Base-by-base conservation (phyloP, 1,140 invertebrate species). In the Arion vulgaris region DNA sequence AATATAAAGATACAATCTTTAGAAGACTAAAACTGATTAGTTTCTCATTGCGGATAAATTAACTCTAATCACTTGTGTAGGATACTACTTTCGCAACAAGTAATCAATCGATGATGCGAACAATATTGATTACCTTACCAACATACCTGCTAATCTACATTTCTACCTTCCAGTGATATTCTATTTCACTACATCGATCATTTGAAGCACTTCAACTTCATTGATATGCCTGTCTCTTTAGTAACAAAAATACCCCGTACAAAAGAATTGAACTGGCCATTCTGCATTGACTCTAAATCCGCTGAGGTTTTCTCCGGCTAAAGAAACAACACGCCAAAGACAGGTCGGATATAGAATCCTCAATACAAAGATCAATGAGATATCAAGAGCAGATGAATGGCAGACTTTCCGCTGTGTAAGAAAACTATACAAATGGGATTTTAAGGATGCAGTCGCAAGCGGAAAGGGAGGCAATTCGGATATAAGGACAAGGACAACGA, bases 401-500 rank as follows among this genome's bases (percentile, higher is more conserved):
- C 39, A 32, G 73, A 75, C 38, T 75, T 75, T 34, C 28, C 13
- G 28, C 41, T 28, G 9, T 75, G 73, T 51, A 75, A 51, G 73
- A 75, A 75, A 51, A 41, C 71, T 39, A 17, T 23, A 26, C 39
- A 75, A 75, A 75, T 51, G 45, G 41, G 73, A 75, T 75, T 32
- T 75, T 39, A 75, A 75, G 45, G 73, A 45, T 75, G 28, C 45
- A 9, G 45, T 34, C 17, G 36, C 45, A 51, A 34, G 11, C 39
- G 45, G 45, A 75, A 66, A 49, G 19, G 76, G 57, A 53, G 62
- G 66, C 53, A 68, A 78, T 49, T 66, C n/a, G 76, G 76, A 53
- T 38, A 34, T 41, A 45, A 62, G 57, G 76, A 78, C 76, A 78
- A 62, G 51, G 57, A 53, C 53, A 78, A 66, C 53, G n/a, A 78